Evolutionary conservation across 2,113 vertebrate species (phyloP).

Genomic region (Nematolebias whitei): DNA sequence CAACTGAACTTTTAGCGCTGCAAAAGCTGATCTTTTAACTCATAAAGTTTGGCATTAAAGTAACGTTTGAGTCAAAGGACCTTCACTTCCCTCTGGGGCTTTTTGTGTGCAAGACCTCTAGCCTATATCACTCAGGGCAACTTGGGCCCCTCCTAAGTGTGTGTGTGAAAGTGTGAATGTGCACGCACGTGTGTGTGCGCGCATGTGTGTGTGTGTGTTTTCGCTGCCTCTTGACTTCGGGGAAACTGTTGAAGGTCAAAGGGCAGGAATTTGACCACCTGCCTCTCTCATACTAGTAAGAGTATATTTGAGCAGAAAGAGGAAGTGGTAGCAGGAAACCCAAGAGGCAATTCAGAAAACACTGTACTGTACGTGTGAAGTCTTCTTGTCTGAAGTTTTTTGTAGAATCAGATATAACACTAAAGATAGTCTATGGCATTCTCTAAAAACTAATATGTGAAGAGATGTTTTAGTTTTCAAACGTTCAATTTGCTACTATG

Average conservation of each 20-base stretch:
- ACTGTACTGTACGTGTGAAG: slow-evolving; percentile 8
- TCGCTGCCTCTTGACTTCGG: slow-evolving; percentile 62
- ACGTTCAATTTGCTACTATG: too few species aligned
- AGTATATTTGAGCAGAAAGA: slow-evolving; percentile 48
- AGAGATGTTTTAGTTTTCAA: background rate
- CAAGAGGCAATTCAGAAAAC: slow-evolving; percentile 19
- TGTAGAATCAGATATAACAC: background rate
- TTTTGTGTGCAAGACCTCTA: slow-evolving; percentile 72
- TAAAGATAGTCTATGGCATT: slow-evolving; percentile 23
- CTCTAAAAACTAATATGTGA: background rate
- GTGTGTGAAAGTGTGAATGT: slow-evolving; percentile 37
- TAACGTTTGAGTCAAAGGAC: slow-evolving; percentile 63
- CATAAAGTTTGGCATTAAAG: slow-evolving; percentile 53
- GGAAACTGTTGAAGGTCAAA: slow-evolving; percentile 77
- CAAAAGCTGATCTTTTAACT: slow-evolving; percentile 33
- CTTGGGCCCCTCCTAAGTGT: slow-evolving; percentile 72
- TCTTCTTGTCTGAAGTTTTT: slow-evolving; percentile 18
- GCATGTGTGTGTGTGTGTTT: slow-evolving; percentile 40
- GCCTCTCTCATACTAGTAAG: slow-evolving; percentile 73
- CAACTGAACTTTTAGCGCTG: slow-evolving; percentile 15
- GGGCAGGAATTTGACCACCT: slow-evolving; percentile 78
- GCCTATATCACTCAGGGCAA: slow-evolving; percentile 78
- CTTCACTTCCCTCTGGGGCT: slow-evolving; percentile 61
- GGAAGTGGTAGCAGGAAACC: slow-evolving; percentile 51
- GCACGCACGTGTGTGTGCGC: slow-evolving; percentile 32